Evolutionary conservation across 2,113 vertebrate genomes (phyloP), one percentile per base, ranked within the genome.

Genomic region (Ramphastos sulfuratus): DNA sequence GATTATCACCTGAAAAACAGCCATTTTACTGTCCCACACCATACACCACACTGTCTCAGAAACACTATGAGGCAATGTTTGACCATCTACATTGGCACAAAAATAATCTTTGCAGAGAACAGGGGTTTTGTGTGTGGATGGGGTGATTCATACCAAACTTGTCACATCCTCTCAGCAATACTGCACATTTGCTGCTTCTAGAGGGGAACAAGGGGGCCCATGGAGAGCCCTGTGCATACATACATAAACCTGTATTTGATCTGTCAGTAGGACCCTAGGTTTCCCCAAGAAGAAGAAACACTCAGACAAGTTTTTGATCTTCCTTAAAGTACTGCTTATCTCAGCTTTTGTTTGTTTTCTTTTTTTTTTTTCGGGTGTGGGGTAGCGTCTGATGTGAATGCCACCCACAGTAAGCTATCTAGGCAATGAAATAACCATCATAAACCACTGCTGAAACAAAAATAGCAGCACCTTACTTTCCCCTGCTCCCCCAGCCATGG

Each of bases 281-380:
- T 92, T 73, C 60, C 79, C 48, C 35, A 78, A 64, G 87, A 79
- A 90, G 79, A 93, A 92, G 76, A 83, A 96, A 86, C 64, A 72
- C 8, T 9, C 82, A 82, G 85, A n/a, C 7, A 9, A 84, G 85
- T 86, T 95, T 96, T 94, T 96, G 90, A 93, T 97, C 96, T 84
- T 86, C 67, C 85, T 76, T 76, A 80, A 92, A 93, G 74, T 20
- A 85, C 13, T 0, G 6, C 88, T 96, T 96, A 96, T 92, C 92
- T 93, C 85, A 85, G 79, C 64, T 85, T 78, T 78, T 96, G 82
- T 96, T 96, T 96, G 93, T 96, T 96, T 96, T 93, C 82, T 93
- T 82, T 71, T 95, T 72, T 81, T 88, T 72, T 95, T 92, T 81
- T 88, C 0, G 44, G 61, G 88, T 90, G 90, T 67, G 82, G 86